These are phyloP conservation scores for Ophion obscuratus DNA, from an alignment of 2,888 invertebrate genomes.

Conservation along the genomic window DNA sequence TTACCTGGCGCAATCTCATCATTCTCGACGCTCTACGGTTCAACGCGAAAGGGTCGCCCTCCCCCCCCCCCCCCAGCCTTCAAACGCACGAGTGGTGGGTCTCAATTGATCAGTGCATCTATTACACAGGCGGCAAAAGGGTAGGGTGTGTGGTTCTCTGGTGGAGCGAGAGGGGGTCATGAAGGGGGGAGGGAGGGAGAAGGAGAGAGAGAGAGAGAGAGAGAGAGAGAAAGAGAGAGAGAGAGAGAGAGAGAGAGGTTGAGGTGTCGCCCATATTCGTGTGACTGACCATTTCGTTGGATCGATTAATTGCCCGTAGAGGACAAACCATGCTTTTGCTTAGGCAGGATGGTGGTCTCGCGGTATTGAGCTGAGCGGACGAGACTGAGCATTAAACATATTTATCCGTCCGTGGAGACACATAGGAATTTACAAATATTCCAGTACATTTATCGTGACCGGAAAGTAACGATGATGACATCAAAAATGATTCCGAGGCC, in stretches of 20 bases:
- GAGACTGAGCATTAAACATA: neutral
- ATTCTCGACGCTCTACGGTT: slow-evolving; percentile 31
- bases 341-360: neutral
- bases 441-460: neutral
- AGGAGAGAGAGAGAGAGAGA: neutral
- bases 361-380: neutral
- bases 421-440: neutral
- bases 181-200: neutral
- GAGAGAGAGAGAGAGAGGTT: neutral
- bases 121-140: slow-evolving; percentile 8
- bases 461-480: too few species aligned
- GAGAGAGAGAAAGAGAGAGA: neutral
- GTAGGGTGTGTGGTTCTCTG: neutral
- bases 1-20: slow-evolving; percentile 29
- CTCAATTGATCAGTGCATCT: slow-evolving; percentile 5
- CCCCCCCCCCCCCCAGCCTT: slow-evolving; percentile 26
- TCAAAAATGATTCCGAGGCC: too few species aligned
- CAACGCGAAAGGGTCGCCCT: slow-evolving; percentile 34
- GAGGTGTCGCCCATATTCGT: neutral
- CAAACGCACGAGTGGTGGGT: slow-evolving; percentile 40
- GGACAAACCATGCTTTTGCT: neutral
- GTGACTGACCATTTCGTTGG: slow-evolving; percentile 21
- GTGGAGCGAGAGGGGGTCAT: neutral
- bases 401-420: neutral
- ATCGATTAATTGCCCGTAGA: slow-evolving; percentile 42